Base-by-base conservation (phyloP, 1,140 invertebrate genomes). In the Drosophila neocordata region DNA sequence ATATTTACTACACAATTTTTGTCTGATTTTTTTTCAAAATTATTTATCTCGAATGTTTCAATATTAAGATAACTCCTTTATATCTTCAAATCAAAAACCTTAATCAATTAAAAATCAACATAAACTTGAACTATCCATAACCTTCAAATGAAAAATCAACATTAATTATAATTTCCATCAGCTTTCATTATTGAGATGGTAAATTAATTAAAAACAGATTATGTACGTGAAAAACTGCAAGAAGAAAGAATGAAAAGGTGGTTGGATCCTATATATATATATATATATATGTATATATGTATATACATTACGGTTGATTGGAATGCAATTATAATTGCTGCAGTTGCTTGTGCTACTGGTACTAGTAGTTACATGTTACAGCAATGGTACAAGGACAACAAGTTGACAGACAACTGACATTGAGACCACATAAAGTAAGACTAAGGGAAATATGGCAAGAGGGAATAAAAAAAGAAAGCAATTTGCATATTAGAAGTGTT, bases 401-500 rank as follows among this genome's bases (percentile, higher is more conserved):
- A 41, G 15, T 18, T 51, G 64, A 58, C 44, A 65, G 61, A 65
- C 60, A 63, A 13, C 22, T 13, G 52, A 55, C 52, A 55, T 48
- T 48, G 41, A 48, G 41, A 48, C 41, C 27, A 34, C 52, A 52
- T 2, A 15, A 24, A 59, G 31, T n/a, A 34, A 27, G 9, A 5
- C n/a, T n/a, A 9, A 11, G n/a, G 55, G 4, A n/a, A 41, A 20
- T 4, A 18, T 57, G 20, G 18, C 8, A 35, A 48, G 7, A 24
- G n/a, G n/a, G 34, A 31, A 37, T 8, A 20, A 38, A 27, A 38
- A 27, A 65, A 35, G 56, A 73, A 61, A 68, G 52, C 64, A 83
- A 81, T 85, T 87, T 85, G 82, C 84, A 85, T 87, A 87, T 82
- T 81, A 78, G 62, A 87, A 85, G 82, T 77, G 78, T 48, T 85